These are phyloP conservation scores for Dicyrtoma fusca DNA, from an alignment of 2,888 invertebrate genomes.

Conservation along the genomic window DNA sequence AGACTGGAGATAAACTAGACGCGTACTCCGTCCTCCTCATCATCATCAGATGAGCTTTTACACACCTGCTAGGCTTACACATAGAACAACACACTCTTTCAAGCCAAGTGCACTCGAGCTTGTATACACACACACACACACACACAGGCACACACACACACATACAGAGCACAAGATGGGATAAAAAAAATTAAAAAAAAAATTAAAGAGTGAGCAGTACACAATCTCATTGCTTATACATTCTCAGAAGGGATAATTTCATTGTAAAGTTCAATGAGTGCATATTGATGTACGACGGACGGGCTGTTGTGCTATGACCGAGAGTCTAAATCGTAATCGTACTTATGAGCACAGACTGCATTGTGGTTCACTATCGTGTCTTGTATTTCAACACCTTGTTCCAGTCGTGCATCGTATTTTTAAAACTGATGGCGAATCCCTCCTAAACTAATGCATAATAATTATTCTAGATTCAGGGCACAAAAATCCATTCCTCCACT, in stretches of 20 bases:
- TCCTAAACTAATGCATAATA: constrained; percentile 50
- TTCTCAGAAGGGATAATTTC: constrained; percentile 37
- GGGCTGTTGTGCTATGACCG: not conserved
- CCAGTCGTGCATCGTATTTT: constrained; percentile 48
- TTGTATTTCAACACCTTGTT: constrained; percentile 50
- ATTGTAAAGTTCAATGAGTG: constrained; percentile 20
- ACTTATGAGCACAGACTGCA: not conserved
- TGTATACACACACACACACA: constrained; percentile 28
- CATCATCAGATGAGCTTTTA: constrained; percentile 44
- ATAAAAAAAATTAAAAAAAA: not conserved
- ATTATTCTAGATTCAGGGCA: constrained; percentile 54
- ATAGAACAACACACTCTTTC: not conserved
- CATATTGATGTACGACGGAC: not conserved
- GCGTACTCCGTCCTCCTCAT: constrained; percentile 49
- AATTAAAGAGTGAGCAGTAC: too few relatives aligned
- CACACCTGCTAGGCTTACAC: constrained; percentile 42
- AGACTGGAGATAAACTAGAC: constrained; percentile 44
- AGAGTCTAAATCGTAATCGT: not conserved
- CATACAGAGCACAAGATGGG: not conserved
- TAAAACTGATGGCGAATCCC: constrained; percentile 46
- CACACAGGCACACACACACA: not conserved
- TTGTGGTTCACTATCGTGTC: constrained; percentile 42
- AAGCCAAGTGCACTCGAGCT: constrained; percentile 12
- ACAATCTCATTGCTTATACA: constrained; percentile 8
- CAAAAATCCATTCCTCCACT: constrained; percentile 14